Evolutionary conservation across 2,888 invertebrate species (phyloP).

Genomic region (Eledona agricola): DNA sequence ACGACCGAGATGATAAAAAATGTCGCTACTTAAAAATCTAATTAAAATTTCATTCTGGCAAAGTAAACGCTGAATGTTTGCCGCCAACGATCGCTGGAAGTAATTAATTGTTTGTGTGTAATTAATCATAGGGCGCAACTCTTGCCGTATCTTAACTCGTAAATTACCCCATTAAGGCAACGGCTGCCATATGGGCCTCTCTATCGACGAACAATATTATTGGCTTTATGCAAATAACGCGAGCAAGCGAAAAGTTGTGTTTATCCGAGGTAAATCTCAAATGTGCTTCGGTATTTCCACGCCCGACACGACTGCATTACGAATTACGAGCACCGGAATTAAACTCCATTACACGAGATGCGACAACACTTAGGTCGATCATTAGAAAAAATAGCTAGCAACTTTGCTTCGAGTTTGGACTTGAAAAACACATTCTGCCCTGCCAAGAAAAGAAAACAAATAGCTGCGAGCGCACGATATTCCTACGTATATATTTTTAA

Average conservation of each 20-base stretch:
- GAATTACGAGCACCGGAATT: conserved; percentile 22
- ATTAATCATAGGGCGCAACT: conserved; percentile 19
- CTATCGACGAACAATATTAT: conserved; percentile 19
- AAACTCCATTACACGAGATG: conserved; percentile 19
- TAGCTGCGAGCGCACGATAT: too few species aligned
- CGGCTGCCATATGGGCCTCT: conserved; percentile 25
- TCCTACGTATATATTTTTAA: too few species aligned
- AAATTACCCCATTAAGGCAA: conserved; percentile 18
- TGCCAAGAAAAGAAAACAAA: too few species aligned
- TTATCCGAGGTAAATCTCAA: conserved; percentile 21
- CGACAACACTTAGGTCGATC: too few species aligned
- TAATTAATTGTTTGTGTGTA: conserved; percentile 28
- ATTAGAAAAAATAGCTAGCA: too few species aligned
- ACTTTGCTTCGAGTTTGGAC: too few species aligned
- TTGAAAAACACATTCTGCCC: too few species aligned
- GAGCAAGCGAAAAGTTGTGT: conserved; percentile 8
- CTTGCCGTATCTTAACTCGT: conserved; percentile 19
- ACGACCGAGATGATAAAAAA: conserved; percentile 8
- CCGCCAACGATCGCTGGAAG: conserved; percentile 14
- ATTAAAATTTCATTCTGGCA: conserved; percentile 19
- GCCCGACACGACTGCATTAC: conserved; percentile 18
- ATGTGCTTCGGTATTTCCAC: conserved; percentile 17
- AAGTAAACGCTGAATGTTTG: conserved; percentile 15
- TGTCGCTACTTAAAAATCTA: background rate
- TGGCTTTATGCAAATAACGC: conserved; percentile 21